Base-by-base conservation (phyloP, 2,797 vertebrate species). In the Sebastes matsubarae region DNA sequence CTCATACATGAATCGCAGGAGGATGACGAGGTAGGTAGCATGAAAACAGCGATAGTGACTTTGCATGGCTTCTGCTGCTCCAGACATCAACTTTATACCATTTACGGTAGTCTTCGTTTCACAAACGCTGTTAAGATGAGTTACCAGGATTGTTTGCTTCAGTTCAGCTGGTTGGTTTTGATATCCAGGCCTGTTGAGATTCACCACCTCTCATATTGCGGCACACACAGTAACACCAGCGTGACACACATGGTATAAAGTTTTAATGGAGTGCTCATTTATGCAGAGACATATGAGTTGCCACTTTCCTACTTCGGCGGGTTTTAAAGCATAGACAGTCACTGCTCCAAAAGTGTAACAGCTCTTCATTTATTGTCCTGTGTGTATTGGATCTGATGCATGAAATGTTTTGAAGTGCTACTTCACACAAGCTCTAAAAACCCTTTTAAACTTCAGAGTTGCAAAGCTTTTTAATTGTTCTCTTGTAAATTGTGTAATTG, bases 11-110 rank as follows among this genome's bases (percentile, higher is more conserved):
- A 90, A 87, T 88, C 75, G 76, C 83, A 95, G 91, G 93, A 95
- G 71, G 93, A 93, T 18, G 90, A 94, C 0, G 89, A 93, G 94
- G 95, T 96, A 94, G 78, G 93, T 89, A 22, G 83, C 84, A 85
- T 90, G 74, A 72, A 66, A 63, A 36, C 70, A 81, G 42, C 16
- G 16, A 36, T 1, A 0, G 57, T 84, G 59, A 60, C 72, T 76
- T 70, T 90, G 92, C 80, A 81, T 93, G 86, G 65, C 86, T 91
- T 90, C 55, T 80, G 54, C 86, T 87, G n/a, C 70, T 83, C 54
- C 42, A 76, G 27, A 68, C 36, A 60, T 73, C 79, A 92, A 84
- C 83, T 90, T 92, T 92, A 89, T 87, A 88, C 81, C 84, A 88
- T 83, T 75, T 59, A 38, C 38, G 36, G 16, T 68, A 38, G 32